Conservation (phyloP, 1,140 invertebrate species). For the Drosophila takahashii region DNA sequence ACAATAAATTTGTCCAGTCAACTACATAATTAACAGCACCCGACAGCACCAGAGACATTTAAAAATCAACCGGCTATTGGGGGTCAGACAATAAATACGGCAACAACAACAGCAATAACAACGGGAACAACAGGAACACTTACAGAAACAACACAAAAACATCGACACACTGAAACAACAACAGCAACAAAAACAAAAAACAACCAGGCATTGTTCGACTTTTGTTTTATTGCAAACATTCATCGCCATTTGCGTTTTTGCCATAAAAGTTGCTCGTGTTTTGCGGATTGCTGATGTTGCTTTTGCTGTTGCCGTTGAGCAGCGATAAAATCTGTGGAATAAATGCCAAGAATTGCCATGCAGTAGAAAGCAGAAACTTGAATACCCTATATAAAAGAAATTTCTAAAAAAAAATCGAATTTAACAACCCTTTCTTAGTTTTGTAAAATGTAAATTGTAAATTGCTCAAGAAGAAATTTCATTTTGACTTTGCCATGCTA, state of each 20-base stretch:
- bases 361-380: constrained; percentile 9
- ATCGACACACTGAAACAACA: constrained; percentile 17
- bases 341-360: constrained; percentile 26
- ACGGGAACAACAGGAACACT: constrained; percentile 22
- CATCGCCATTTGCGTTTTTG: constrained; percentile 76
- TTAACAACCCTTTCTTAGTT: too few relatives aligned
- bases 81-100: constrained; percentile 45
- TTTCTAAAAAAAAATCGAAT: too few relatives aligned
- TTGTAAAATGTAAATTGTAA: too few relatives aligned
- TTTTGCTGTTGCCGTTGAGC: constrained; percentile 33
- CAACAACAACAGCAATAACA: constrained; percentile 23
- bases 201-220: constrained; percentile 65
- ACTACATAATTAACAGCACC: constrained; percentile 63
- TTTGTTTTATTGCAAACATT: constrained; percentile 80
- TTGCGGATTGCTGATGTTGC: constrained; percentile 45
- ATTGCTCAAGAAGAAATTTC: too few relatives aligned
- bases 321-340: constrained; percentile 70
- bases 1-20: constrained; percentile 61
- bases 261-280: constrained; percentile 63
- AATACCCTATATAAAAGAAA: constrained; percentile 30
- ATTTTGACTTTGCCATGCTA: too few relatives aligned
- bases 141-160: constrained; percentile 15
- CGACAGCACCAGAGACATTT: constrained; percentile 14
- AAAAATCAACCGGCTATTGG: constrained; percentile 46
- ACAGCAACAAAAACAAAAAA: constrained; percentile 19